These are phyloP conservation scores for Montipora efflorescens DNA, from an alignment of 64 coral and sea anemone genomes.

Conservation along the genomic window DNA sequence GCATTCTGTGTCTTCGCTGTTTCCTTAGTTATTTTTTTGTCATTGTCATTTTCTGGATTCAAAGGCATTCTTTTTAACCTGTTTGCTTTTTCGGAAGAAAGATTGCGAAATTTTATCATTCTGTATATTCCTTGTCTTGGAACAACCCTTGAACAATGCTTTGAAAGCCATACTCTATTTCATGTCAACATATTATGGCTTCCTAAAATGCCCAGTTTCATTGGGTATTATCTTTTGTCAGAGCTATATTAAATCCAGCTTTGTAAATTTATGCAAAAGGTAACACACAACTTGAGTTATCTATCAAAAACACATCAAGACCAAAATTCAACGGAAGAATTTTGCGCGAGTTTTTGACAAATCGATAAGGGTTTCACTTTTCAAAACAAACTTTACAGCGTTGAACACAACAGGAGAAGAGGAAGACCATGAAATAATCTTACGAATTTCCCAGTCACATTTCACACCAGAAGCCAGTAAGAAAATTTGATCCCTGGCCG, in stretches of 20 bases:
- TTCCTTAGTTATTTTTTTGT: background rate
- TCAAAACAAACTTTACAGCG: background rate
- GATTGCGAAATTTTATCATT: background rate
- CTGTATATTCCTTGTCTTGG: too few species aligned
- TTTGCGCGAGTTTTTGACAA: background rate
- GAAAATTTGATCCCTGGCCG: too few species aligned
- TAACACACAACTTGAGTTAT: background rate
- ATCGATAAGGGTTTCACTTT: background rate
- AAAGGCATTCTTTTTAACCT: too few species aligned
- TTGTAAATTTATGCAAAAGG: background rate
- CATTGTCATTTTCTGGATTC: background rate
- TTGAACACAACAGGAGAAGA: background rate
- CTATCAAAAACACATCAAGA: background rate
- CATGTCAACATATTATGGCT: background rate
- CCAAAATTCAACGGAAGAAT: background rate
- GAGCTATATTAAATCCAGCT: background rate
- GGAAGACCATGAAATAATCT: background rate
- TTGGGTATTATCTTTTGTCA: background rate
- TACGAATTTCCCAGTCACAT: too few species aligned
- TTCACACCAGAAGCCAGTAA: too few species aligned
- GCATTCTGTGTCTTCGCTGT: background rate
- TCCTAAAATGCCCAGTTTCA: background rate
- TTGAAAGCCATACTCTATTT: background rate
- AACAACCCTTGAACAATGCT: too few species aligned
- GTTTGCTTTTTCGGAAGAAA: background rate